Base-by-base conservation (phyloP, 1,140 invertebrate species). In the Achroia grisella region DNA sequence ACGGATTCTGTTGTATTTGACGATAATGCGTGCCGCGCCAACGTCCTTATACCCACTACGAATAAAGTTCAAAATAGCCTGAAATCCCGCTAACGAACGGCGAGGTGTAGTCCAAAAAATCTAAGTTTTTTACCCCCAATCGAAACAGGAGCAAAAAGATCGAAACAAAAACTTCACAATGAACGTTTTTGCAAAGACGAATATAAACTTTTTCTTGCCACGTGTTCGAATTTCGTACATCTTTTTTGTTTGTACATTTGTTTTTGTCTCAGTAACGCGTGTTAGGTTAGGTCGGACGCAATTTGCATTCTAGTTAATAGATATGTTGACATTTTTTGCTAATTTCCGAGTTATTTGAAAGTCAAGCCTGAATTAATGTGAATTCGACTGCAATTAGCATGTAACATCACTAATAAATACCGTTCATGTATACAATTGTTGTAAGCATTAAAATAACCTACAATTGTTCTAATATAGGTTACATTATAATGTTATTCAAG, bases 221-320 rank as follows among this genome's bases (percentile, higher is more conserved):
- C 74, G 74, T 58, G 72, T 69, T 59, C 59, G 71, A 69, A 74
- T 78, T 70, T 75, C 58, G 68, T 71, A 66, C 6, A 42, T 51
- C 44, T 59, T 71, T 71, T 73, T 73, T 71, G 44, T 60, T 47
- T 62, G 48, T 34, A 33, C 17, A 6, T 23, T 57, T 52, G 46
- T 62, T 68, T 76, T 76, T 73, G 47, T 49, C 54, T 23, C 17
- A 23, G 6, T 23, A 23, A 23, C 17, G 2, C 59, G 48, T 36
- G 48, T 61, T 78, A 59, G 56, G 65, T 53, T 62, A 71, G 64
- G 70, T 71, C 58, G 48, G 12, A 56, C 17, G 17, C 6, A 14
- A 55, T 64, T 58, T 59, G 55, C 52, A 62, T 61, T 54, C 17
- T 23, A 23, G 17, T 23, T 23, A 23, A 23, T 23, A 23, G 17